Base-by-base conservation (phyloP, 2,888 invertebrate genomes). In the Eristalis pertinax region DNA sequence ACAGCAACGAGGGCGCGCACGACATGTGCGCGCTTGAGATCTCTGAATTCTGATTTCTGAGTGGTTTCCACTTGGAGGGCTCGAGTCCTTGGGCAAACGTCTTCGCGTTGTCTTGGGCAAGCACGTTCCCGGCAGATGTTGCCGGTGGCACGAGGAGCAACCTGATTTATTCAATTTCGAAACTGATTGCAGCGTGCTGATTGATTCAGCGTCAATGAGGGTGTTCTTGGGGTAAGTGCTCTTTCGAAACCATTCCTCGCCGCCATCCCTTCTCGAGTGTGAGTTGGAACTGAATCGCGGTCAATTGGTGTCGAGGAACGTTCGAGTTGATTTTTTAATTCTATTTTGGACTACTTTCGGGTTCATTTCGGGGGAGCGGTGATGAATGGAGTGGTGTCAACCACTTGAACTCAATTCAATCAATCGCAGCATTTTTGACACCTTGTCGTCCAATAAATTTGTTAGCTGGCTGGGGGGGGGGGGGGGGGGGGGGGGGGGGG, bases 241-340 rank as follows among this genome's bases (percentile, higher is more conserved):
- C 26, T 85, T 85, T 77, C 72, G 35, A 73, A 76, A 85, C n/a
- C 63, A 41, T 1, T 50, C 8, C 7, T 13, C 38, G 13, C 13
- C 22, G n/a, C 35, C 41, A 24, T 11, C 19, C 50, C 2, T 19
- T 19, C 38, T 38, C 13, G 38, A 24, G 41, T 72, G 38, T 35
- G 32, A 32, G 41, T 56, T 26, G 3, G 32, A 72, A 78, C 75
- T 67, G 75, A 29, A 41, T 74, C 41, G 70, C 58, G 65, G 83
- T 87, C 86, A 84, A 83, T 70, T 75, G 78, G 29, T 79, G 82
- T 77, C 82, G 77, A 69, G 76, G 85, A 50, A 63, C 29, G 32
- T 7, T 68, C 69, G 67, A 38, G 78, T 69, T 86, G 86, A 83
- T 74, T 86, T 84, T 78, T 87, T 87, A 84, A 87, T 87, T 87